Evolutionary conservation across 1,140 invertebrate species (phyloP).

Genomic region (Drosophila auraria): DNA sequence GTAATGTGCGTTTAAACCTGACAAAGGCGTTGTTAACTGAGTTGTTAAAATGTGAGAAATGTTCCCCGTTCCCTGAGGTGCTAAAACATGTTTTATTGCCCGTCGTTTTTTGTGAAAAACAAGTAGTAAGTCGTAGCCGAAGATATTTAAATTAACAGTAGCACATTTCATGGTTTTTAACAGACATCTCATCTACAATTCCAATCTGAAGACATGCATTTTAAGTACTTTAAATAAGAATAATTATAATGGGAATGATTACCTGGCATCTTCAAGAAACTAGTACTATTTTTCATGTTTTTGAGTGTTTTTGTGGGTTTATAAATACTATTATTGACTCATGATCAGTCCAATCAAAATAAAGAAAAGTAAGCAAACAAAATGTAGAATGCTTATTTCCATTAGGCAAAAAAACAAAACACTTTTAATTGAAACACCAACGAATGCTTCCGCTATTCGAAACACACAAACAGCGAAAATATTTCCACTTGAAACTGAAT

Average conservation of each 20-base stretch:
- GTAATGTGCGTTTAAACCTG: background rate
- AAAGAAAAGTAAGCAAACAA: constrained; percentile 1
- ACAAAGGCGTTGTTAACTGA: background rate
- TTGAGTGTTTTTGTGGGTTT: background rate
- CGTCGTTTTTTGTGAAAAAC: background rate
- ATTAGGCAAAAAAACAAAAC: constrained; percentile 9
- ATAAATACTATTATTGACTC: constrained; percentile 10
- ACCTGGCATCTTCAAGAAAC: background rate
- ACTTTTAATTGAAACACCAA: constrained; percentile 9
- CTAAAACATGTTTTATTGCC: constrained; percentile 12
- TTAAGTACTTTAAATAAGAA: background rate
- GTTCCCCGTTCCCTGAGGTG: background rate
- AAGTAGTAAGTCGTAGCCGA: background rate
- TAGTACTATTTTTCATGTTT: background rate
- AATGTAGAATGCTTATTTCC: constrained; percentile 8
- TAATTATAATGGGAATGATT: background rate
- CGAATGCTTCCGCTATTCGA: background rate
- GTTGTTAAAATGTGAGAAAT: background rate
- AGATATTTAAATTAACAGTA: background rate
- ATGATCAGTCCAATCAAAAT: constrained; percentile 6
- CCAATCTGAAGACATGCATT: background rate
- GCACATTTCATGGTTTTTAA: no score
- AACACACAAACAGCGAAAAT: background rate
- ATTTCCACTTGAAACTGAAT: constrained; percentile 11
- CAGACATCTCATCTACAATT: no score